Conservation (phyloP, 2,888 invertebrate genomes). For the Himalopsyche tibetana region DNA sequence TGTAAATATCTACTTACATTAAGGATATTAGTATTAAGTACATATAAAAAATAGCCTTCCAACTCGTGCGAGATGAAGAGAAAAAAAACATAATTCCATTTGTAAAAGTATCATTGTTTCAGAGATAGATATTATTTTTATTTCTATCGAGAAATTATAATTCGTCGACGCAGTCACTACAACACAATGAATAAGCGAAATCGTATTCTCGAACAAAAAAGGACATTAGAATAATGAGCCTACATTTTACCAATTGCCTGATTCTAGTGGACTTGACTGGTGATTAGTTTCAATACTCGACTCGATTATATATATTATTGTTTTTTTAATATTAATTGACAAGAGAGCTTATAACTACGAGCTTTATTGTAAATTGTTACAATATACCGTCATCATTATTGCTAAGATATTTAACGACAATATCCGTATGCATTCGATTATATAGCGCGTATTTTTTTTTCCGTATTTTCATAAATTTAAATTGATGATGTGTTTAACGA, state of each 20-base stretch:
- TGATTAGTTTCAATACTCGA: no score
- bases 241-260: conserved; percentile 30
- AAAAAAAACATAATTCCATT: conserved; percentile 22
- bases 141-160: conserved; percentile 34
- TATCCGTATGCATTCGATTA: no score
- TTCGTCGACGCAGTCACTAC: conserved; percentile 2
- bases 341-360: no score
- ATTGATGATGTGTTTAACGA: no score
- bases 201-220: conserved; percentile 26
- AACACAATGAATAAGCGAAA: conserved; percentile 30
- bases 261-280: background rate
- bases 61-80: conserved; percentile 8
- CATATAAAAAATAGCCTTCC: background rate
- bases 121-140: conserved; percentile 30
- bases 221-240: background rate
- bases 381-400: no score
- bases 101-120: conserved; percentile 14
- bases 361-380: no score
- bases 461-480: no score
- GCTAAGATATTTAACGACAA: no score
- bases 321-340: no score
- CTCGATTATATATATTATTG: no score
- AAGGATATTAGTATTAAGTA: background rate
- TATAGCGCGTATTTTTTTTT: no score
- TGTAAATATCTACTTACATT: conserved; percentile 4